Evolutionary conservation across 2,888 invertebrate species (phyloP).

Genomic region (Frankliniella intonsa): DNA sequence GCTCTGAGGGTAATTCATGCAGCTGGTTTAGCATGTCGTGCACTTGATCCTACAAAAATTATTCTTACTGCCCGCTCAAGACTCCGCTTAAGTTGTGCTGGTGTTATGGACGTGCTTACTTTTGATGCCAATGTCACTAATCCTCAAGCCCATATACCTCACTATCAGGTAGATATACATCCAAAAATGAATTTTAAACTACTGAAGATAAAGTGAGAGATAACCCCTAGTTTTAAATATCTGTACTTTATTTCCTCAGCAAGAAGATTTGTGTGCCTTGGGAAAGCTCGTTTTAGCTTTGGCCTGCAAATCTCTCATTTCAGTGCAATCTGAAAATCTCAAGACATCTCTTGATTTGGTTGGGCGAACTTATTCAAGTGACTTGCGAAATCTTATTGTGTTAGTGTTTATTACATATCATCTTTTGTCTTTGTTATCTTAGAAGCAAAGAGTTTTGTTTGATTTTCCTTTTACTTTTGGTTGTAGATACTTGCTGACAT

Average conservation of each 20-base stretch:
- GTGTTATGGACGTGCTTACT: conserved; percentile 74
- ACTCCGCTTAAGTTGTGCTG: conserved; percentile 74
- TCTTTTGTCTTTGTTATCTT: background rate
- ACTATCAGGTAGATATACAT: conserved; percentile 55
- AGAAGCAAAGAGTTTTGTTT: background rate
- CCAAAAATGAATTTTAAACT: background rate
- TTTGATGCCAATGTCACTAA: conserved; percentile 66
- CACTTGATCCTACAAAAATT: conserved; percentile 89
- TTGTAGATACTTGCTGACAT: conserved; percentile 68
- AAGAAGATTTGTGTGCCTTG: conserved; percentile 87
- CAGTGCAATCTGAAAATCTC: conserved; percentile 81
- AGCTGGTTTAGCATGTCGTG: conserved; percentile 69
- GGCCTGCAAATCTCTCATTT: conserved; percentile 87
- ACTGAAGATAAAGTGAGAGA: background rate
- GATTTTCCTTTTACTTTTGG: conserved; percentile 28
- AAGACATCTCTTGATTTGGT: conserved; percentile 85
- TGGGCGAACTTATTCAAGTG: conserved; percentile 83
- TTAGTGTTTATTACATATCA: conserved; percentile 52
- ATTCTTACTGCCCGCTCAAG: conserved; percentile 69
- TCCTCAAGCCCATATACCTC: conserved; percentile 61
- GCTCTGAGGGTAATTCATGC: conserved; percentile 88
- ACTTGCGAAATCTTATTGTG: conserved; percentile 91
- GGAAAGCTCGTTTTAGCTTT: conserved; percentile 87
- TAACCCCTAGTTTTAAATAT: conserved; percentile 13
- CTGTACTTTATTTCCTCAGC: conserved; percentile 50